Percentiles rank a stretch among this genome's conserved stretches.
These are phyloP conservation scores for Ceuthmochares aereus DNA, from an alignment of 2,113 vertebrate genomes.

Conservation along the genomic window DNA sequence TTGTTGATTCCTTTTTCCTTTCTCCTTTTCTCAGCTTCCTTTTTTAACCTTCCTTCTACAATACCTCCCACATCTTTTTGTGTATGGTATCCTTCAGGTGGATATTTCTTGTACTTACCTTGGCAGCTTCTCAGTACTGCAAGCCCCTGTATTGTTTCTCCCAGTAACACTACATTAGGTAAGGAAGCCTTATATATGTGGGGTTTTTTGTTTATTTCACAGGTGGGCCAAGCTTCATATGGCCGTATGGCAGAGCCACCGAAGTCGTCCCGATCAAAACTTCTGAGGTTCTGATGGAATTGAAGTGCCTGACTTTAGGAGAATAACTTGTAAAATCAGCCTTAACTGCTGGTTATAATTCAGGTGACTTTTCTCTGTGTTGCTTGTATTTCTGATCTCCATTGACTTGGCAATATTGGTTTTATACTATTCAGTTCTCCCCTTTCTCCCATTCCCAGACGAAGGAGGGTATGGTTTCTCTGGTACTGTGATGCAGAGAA, in stretches of 20 bases:
- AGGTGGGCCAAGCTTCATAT: background rate
- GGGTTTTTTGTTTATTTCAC: background rate
- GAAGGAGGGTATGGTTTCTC: background rate
- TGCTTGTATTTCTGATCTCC: background rate
- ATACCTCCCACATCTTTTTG: background rate
- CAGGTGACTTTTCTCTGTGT: background rate
- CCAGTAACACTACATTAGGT: background rate
- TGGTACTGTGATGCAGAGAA: background rate
- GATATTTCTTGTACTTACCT: background rate
- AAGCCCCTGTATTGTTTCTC: background rate
- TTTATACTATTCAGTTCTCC: background rate
- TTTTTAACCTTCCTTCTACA: background rate
- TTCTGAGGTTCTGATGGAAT: background rate
- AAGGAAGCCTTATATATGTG: background rate
- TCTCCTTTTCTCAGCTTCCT: background rate
- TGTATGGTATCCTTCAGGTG: accelerated
- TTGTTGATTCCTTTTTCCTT: background rate
- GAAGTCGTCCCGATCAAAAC: background rate
- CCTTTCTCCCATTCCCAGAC: background rate
- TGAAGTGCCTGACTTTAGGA: background rate
- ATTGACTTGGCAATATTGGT: background rate
- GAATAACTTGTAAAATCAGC: background rate
- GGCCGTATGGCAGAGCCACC: background rate
- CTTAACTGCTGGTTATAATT: background rate
- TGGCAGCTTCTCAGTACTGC: background rate